Evolutionary conservation across 2,113 vertebrate genomes (phyloP), one percentile per base, ranked within the genome.

Genomic region (Phalacrocorax pelagicus): DNA sequence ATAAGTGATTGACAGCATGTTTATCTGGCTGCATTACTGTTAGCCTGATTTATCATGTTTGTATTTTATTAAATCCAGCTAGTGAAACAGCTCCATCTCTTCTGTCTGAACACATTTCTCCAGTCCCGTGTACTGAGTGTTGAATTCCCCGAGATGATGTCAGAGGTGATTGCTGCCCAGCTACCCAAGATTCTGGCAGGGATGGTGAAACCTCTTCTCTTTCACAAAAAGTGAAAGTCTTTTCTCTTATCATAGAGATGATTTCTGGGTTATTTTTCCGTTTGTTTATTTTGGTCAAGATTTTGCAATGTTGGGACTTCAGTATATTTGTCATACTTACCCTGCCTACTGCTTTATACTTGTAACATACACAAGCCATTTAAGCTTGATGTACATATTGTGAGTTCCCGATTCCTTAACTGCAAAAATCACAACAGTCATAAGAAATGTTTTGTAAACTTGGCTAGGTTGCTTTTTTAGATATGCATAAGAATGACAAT

Each of bases 131-230:
- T 99, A 71, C 98, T 99, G 98, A 99, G 98, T 42, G 99, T 99
- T 86, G 99, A 99, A 97, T 99, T 99, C 90, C 99, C 99, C 0
- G 99, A 99, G 97, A 99, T 99, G 99, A 99, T 99, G 99, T 98
- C 99, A 30, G 99, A 99, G 97, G 99, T 99, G 86, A 99, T 99
- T 78, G 98, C 99, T 72, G 99, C 99, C 34, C 99, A 99, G 95
- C 97, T 99, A 57, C 99, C 99, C 86, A 99, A 99, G 97, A 99
- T 99, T 92, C 98, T 99, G 94, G 99, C 99, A 29, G 99, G 99
- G 81, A 99, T 99, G 99, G 99, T 99, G 98, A 99, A 98, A 95
- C 99, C 99, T 32, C 98, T 99, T 82, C 97, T 99, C 81, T 99
- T 99, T 98, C 99, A 99, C 97, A 98, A 98, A 96, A 99, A 99